Conservation (phyloP, 1,140 invertebrate species). For the Drosophila carrolli region DNA sequence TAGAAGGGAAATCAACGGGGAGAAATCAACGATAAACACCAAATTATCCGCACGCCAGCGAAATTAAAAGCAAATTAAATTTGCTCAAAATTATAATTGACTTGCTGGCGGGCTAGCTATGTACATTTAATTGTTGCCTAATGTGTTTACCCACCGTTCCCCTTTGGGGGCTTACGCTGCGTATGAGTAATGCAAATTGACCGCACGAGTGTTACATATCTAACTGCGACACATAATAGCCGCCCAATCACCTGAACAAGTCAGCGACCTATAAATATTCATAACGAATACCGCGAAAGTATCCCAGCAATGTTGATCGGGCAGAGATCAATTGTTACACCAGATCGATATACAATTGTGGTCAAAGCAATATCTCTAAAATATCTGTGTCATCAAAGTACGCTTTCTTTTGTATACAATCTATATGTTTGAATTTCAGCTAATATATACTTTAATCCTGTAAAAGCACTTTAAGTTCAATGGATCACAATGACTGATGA, state of each 20-base stretch:
- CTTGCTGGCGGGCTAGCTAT: slow-evolving; percentile 37
- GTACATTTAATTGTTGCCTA: slow-evolving; percentile 70
- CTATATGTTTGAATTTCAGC: background rate
- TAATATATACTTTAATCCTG: too few relatives aligned
- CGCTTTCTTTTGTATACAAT: background rate
- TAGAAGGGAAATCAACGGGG: slow-evolving; percentile 22
- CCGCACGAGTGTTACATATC: slow-evolving; percentile 47
- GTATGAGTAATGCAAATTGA: slow-evolving; percentile 61
- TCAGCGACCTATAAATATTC: slow-evolving; percentile 55
- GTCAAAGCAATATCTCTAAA: slow-evolving; percentile 7
- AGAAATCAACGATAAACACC: slow-evolving; percentile 15
- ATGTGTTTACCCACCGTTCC: slow-evolving; percentile 21
- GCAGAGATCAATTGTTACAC: slow-evolving; percentile 29
- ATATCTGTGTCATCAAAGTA: background rate
- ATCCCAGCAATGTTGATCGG: slow-evolving; percentile 33
- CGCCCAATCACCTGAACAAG: slow-evolving; percentile 38
- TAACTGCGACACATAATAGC: slow-evolving; percentile 18
- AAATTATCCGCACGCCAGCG: slow-evolving; percentile 65
- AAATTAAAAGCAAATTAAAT: slow-evolving; percentile 61
- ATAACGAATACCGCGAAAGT: slow-evolving; percentile 38
- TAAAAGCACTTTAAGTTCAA: too few relatives aligned
- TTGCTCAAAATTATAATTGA: slow-evolving; percentile 61
- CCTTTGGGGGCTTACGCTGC: slow-evolving; percentile 25
- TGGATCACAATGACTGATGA: too few relatives aligned
- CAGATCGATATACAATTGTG: slow-evolving; percentile 19